phyloP scores from a whole-genome alignment of 1,140 invertebrate genomes.

The Copidosoma floridanum region DNA sequence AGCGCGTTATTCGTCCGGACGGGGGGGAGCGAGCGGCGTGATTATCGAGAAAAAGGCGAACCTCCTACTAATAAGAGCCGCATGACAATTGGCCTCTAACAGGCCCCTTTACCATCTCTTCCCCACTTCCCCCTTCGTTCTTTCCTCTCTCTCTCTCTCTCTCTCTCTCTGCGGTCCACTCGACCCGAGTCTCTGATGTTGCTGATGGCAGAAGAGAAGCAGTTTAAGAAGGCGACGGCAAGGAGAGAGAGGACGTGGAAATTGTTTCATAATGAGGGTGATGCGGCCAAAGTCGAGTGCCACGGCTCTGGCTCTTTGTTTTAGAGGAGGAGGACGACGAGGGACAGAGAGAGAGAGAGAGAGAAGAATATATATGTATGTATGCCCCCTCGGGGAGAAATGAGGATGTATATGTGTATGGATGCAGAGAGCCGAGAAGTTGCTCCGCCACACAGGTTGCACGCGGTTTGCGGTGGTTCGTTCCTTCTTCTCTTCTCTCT shows the following conservation, averaged over 20 bases:
- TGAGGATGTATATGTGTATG: neutral
- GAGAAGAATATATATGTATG: too few species aligned
- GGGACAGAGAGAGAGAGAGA: neutral
- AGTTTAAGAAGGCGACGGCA: conserved; percentile 23
- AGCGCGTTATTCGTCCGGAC: too few species aligned
- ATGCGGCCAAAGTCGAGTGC: conserved; percentile 42
- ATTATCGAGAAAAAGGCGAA: conserved; percentile 33
- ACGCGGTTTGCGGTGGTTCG: conserved; percentile 46
- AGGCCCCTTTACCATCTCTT: conserved; percentile 17
- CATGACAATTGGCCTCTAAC: conserved; percentile 38
- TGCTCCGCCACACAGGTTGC: conserved; percentile 51
- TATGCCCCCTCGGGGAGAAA: too few species aligned
- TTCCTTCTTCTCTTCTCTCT: conserved; percentile 29
- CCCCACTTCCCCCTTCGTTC: neutral
- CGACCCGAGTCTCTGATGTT: too few species aligned
- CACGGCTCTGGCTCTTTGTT: conserved; percentile 47
- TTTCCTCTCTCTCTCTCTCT: conserved; percentile 1
- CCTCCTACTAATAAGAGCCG: conserved; percentile 34
- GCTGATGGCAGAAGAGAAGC: conserved; percentile 10
- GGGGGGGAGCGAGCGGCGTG: too few species aligned
- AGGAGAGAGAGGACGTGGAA: conserved; percentile 34
- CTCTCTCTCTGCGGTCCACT: neutral
- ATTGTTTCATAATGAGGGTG: conserved; percentile 50
- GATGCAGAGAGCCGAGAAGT: conserved; percentile 37
- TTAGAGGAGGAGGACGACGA: conserved; percentile 27